These are phyloP conservation scores for Gortyna flavago DNA, from an alignment of 2,888 invertebrate species.

Conservation along the genomic window DNA sequence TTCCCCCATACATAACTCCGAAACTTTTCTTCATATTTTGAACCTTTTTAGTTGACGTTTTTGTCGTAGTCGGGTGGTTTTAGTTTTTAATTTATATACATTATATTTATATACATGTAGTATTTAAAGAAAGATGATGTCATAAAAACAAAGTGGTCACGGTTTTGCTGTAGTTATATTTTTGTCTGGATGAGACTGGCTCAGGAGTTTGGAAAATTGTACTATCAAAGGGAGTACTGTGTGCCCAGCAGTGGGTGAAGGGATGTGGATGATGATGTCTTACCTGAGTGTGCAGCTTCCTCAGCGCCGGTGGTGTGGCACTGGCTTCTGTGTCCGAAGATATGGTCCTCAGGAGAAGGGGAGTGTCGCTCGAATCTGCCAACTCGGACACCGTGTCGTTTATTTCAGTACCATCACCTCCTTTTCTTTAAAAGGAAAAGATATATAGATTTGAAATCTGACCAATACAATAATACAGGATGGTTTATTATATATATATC, in stretches of 20 bases:
- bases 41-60: neutral
- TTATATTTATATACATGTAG: too few species aligned
- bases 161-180: neutral
- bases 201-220: neutral
- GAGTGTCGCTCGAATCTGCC: slow-evolving; percentile 85
- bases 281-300: slow-evolving; percentile 87
- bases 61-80: neutral
- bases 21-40: neutral
- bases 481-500: neutral
- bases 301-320: slow-evolving; percentile 83
- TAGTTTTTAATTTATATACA: neutral
- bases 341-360: slow-evolving; percentile 90
- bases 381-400: slow-evolving; percentile 82
- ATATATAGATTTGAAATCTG: neutral
- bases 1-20: neutral
- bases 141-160: neutral
- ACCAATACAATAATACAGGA: neutral
- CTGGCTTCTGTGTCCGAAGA: slow-evolving; percentile 91
- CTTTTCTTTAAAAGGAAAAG: slow-evolving; percentile 74
- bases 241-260: neutral
- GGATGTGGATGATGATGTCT: slow-evolving; percentile 10
- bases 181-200: neutral
- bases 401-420: slow-evolving; percentile 80
- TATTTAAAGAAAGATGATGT: neutral
- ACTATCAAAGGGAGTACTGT: neutral